Conservation (phyloP, 2,888 invertebrate genomes). For the Erebia epiphron region DNA sequence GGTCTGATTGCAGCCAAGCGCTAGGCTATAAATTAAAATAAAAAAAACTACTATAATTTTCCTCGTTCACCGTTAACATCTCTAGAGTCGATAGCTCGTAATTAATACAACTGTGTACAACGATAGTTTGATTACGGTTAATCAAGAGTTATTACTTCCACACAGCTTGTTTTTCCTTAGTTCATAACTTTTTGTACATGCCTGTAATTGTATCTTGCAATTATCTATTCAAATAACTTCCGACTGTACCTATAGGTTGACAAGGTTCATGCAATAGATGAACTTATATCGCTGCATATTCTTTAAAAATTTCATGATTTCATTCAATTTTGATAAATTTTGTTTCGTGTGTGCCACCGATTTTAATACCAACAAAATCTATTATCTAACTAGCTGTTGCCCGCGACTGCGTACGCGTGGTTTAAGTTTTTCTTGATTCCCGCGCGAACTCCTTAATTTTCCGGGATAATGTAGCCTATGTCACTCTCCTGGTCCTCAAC, state of each 20-base stretch:
- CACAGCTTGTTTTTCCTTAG: constrained; percentile 4
- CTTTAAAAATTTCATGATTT: no score
- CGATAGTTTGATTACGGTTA: constrained; percentile 17
- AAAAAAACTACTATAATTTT: not conserved
- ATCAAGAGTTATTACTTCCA: constrained; percentile 9
- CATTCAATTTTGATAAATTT: no score
- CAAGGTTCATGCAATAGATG: not conserved
- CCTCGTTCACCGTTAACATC: constrained; percentile 5
- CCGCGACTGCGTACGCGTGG: no score
- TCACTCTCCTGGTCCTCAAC: no score
- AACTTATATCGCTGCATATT: not conserved
- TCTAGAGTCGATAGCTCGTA: not conserved
- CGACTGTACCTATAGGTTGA: not conserved
- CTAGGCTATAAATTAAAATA: no score
- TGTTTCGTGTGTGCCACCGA: no score
- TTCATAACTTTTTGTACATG: constrained; percentile 9
- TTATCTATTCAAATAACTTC: constrained; percentile 9
- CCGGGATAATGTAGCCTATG: no score
- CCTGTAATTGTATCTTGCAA: not conserved
- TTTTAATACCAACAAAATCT: no score
- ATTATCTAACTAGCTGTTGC: no score
- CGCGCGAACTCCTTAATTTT: no score
- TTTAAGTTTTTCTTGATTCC: no score
- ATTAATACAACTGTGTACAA: constrained; percentile 1
- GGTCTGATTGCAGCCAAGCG: no score